Evolutionary conservation across 1,140 invertebrate genomes (phyloP), one percentile per base, ranked within the genome.

Genomic region (Holcopasites calliopsidis): DNA sequence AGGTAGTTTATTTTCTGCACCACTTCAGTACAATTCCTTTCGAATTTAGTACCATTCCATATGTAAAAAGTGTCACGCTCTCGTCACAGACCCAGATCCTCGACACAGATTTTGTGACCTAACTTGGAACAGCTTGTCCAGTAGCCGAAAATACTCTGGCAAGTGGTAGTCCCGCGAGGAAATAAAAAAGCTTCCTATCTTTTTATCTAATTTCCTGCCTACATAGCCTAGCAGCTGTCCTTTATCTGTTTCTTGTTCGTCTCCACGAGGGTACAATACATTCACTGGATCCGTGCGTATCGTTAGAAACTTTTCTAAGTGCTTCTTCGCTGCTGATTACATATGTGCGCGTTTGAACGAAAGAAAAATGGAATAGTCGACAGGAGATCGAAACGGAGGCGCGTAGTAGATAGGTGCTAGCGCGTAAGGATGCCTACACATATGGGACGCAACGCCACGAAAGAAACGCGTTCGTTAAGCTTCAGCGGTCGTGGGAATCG

Each of bases 401-500:
- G 38, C 42, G 42, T 18, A 52, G 7, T 11, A 6, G 33, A 23
- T 31, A 61, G 57, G 44, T 44, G 60, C 1, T 0, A 26, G 4
- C 2, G 49, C 38, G 28, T 16, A 42, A 55, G 73, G 40, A 44
- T 54, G 61, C 47, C 50, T 26, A 52, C 68, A 64, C 79, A 68
- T 82, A 38, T 73, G 74, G 69, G 49, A 61, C 26, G 60, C 33
- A 69, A 49, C 11, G 11, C n/a, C n/a, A 47, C 13, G 33, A 50
- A 47, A 54, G 64, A 77, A 69, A 60, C 13, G 42, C 69, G 33
- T 50, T 73, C 57, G 52, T 78, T 54, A 60, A 70, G 23, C 74
- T 74, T 82, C 68, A 73, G 57, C 55, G 49, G 49, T 83, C 70
- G 75, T 78, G 79, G 70, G 75, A 74, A 83, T 83, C 75, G 65